Percentiles rank a stretch among this genome's conserved stretches.
Evolutionary conservation across 2,888 invertebrate genomes (phyloP).

Genomic region (Caenorhabditis sp.): DNA sequence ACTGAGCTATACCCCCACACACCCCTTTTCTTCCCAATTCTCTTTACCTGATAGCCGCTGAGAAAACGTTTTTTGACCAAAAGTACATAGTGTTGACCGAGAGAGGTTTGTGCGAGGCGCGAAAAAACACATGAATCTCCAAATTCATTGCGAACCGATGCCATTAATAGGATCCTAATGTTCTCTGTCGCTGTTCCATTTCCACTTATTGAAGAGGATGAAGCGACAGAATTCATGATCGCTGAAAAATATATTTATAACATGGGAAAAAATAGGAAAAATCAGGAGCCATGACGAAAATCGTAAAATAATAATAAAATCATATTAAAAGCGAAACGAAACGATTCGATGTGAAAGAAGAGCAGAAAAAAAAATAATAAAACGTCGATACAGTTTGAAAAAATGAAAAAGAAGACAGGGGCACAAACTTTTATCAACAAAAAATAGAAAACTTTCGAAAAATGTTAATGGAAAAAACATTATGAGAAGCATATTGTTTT

Average conservation of each 20-base stretch:
- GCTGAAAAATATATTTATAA: not conserved
- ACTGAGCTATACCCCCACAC: slow-evolving; percentile 57
- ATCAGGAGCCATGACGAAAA: not conserved
- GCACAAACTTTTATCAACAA: not conserved
- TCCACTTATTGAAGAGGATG: slow-evolving; percentile 17
- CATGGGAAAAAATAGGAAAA: not conserved
- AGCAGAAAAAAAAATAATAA: not conserved
- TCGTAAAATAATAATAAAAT: slow-evolving; percentile 2
- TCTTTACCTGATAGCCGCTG: slow-evolving; percentile 43
- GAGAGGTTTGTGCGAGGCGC: slow-evolving; percentile 40
- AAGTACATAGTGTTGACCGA: slow-evolving; percentile 50
- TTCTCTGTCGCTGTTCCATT: slow-evolving; percentile 27
- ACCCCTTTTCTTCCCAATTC: not conserved
- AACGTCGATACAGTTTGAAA: not conserved
- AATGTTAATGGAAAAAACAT: no score
- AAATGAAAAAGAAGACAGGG: not conserved
- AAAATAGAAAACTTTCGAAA: no score
- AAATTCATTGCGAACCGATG: slow-evolving; percentile 38
- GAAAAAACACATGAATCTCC: slow-evolving; percentile 30
- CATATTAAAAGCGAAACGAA: not conserved
- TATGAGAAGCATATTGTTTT: no score
- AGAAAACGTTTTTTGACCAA: slow-evolving; percentile 37
- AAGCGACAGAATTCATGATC: not conserved
- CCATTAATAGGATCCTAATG: slow-evolving; percentile 32
- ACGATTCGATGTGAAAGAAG: not conserved